These are phyloP conservation scores for Lepisosteus osseus DNA, from an alignment of 2,113 vertebrate species.

Conservation along the genomic window DNA sequence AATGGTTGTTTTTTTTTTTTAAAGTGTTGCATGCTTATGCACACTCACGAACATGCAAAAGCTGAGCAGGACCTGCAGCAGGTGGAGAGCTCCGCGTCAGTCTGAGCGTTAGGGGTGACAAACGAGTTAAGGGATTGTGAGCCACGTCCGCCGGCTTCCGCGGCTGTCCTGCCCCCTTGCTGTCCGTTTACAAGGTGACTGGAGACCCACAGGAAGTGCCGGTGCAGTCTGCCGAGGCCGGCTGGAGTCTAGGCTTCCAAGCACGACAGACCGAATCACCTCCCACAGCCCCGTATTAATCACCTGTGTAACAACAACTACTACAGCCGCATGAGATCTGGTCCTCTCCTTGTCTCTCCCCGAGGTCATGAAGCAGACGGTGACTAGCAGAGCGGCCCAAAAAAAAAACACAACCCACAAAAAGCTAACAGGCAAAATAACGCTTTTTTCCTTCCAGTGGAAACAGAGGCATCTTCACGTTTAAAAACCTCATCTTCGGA, in stretches of 20 bases:
- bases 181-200: conserved; percentile 31
- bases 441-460: no score
- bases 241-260: conserved; percentile 53
- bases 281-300: conserved; percentile 46
- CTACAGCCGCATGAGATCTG: conserved; percentile 35
- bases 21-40: not conserved
- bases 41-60: no score
- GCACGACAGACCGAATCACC: conserved; percentile 56
- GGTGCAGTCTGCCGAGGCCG: conserved; percentile 21
- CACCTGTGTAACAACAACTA: conserved; percentile 22
- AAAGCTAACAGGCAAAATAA: no score
- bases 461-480: no score
- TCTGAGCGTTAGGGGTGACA: no score
- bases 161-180: not conserved
- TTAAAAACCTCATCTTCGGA: no score
- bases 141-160: not conserved
- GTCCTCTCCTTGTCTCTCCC: conserved; percentile 40
- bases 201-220: conserved; percentile 25
- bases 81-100: no score
- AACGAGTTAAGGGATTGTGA: no score
- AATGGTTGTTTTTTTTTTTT: no score
- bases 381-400: no score
- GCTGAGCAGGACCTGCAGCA: no score
- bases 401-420: no score
- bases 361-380: conserved; percentile 43